phyloP scores from a whole-genome alignment of 2,888 invertebrate genomes.

The Eretmocerus hayati region DNA sequence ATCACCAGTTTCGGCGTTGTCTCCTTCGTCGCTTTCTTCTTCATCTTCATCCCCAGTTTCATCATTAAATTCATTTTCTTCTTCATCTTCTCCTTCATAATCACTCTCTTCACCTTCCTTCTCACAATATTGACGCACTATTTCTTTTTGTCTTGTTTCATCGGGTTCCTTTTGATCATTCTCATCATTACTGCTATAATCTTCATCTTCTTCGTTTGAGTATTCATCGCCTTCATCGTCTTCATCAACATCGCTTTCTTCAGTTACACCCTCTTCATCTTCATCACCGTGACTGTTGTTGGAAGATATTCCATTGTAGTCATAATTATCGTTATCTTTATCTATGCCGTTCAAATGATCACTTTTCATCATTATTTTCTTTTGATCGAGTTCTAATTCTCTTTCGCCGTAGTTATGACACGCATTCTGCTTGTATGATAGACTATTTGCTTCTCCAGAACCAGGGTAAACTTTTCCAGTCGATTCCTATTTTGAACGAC shows the following conservation, averaged over 20 bases:
- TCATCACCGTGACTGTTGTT: constrained; percentile 10
- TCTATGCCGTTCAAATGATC: constrained; percentile 1
- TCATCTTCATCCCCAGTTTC: constrained; percentile 28
- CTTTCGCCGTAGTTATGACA: too few species aligned
- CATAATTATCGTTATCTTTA: constrained; percentile 13
- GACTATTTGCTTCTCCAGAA: too few species aligned
- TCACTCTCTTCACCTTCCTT: constrained; percentile 29
- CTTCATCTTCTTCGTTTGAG: constrained; percentile 28
- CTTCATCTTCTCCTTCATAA: constrained; percentile 26
- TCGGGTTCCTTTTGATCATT: constrained; percentile 16
- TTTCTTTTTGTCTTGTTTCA: constrained; percentile 28
- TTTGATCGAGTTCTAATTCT: constrained; percentile 1
- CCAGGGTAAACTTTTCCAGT: too few species aligned
- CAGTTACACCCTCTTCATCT: constrained; percentile 12
- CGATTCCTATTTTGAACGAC: too few species aligned
- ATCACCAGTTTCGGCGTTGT: constrained; percentile 26
- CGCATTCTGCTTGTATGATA: too few species aligned
- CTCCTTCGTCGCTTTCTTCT: constrained; percentile 42
- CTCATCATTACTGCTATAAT: constrained; percentile 29
- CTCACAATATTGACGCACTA: constrained; percentile 20
- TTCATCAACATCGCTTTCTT: constrained; percentile 24
- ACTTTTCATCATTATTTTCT: constrained; percentile 1
- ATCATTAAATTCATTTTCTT: constrained; percentile 16
- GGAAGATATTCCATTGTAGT: too few species aligned
- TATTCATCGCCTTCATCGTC: constrained; percentile 44